phyloP scores from a whole-genome alignment of 1,140 invertebrate genomes.

The Philopotamus ludificatus region DNA sequence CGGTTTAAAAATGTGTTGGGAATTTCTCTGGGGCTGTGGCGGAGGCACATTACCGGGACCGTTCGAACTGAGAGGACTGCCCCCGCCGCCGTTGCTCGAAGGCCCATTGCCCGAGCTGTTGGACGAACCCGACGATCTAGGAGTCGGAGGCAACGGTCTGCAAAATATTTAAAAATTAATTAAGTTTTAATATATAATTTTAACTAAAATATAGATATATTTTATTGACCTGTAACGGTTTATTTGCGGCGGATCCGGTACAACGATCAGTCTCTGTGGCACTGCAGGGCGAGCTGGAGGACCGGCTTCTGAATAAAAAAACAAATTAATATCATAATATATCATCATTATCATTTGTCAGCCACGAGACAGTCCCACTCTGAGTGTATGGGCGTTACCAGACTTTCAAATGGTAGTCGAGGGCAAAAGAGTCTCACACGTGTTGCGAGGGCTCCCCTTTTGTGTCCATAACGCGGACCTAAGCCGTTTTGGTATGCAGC shows the following conservation, averaged over 20 bases:
- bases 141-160: constrained; percentile 83
- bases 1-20: constrained; percentile 79
- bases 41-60: constrained; percentile 52
- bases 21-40: constrained; percentile 73
- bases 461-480: no score
- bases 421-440: no score
- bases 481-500: no score
- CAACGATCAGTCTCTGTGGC: constrained; percentile 83
- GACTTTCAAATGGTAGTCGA: no score
- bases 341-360: no score
- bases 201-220: constrained; percentile 10
- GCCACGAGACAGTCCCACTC: no score
- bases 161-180: constrained; percentile 15
- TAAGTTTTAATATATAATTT: background rate
- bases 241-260: constrained; percentile 63
- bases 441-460: no score
- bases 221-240: constrained; percentile 53
- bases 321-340: no score
- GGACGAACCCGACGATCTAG: constrained; percentile 63
- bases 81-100: constrained; percentile 52
- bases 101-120: constrained; percentile 53
- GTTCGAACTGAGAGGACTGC: constrained; percentile 45
- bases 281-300: constrained; percentile 81
- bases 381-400: no score
- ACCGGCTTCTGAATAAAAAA: constrained; percentile 78